phyloP scores from a whole-genome alignment of 2,113 vertebrate genomes.

The Tyrannus savana region DNA sequence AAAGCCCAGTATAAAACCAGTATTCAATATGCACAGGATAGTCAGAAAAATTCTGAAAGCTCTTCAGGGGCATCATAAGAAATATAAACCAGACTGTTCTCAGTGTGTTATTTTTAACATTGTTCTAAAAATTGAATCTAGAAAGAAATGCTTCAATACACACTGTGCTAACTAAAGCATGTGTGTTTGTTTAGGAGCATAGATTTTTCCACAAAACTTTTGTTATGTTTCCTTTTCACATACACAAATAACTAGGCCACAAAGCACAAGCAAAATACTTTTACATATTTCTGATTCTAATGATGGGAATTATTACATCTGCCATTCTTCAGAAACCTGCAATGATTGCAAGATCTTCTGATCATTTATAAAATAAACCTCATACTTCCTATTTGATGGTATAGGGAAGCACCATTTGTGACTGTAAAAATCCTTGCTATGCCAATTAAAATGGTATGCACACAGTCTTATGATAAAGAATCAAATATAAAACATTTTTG shows the following conservation, averaged over 20 bases:
- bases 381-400: background rate
- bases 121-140: conserved; percentile 25
- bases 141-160: conserved; percentile 20
- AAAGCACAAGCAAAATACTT: conserved; percentile 1
- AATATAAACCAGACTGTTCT: conserved; percentile 25
- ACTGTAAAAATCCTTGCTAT: background rate
- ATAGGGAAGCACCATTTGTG: background rate
- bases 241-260: background rate
- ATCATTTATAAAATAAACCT: background rate
- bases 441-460: background rate
- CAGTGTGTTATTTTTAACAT: conserved; percentile 40
- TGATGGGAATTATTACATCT: background rate
- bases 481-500: background rate
- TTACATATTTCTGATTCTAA: background rate
- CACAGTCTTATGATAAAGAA: background rate
- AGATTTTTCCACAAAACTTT: background rate
- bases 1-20: background rate
- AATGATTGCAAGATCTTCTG: background rate
- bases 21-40: background rate
- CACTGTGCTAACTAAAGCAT: background rate
- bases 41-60: background rate
- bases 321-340: background rate
- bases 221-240: background rate
- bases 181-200: background rate
- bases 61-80: background rate